Base-by-base conservation (phyloP, 2,888 invertebrate species). In the Tipula unca region DNA sequence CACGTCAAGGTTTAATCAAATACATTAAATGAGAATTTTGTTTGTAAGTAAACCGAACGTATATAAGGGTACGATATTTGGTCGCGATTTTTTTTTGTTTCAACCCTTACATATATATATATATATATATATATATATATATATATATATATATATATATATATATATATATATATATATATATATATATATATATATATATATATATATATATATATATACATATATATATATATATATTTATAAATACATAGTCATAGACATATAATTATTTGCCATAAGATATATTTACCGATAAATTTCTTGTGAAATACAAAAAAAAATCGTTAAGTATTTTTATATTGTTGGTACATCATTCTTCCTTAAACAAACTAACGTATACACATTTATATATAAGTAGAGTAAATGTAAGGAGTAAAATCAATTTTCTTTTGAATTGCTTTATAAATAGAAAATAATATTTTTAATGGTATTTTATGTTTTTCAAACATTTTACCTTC, bases 1-100 rank as follows among this genome's bases (percentile, higher is more conserved):
- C 83, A 83, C 83, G 83, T 83, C 83, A 83, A 83, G 83, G 83
- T 83, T 83, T 83, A 83, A 83, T 83, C 83, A 83, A 83, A 83
- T 83, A 83, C 83, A 83, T 83, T 83, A 69, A 69, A 69, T 69
- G 48, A 54, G 48, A 54, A 17, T n/a, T 17, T 54, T 54, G 17
- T 6, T 54, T 54, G 48, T 42, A 17, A 3, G 1, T 17, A 48
- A n/a, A 8, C 13, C 6, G 10, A 3, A 69, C 25, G 69, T 10
- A 25, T 25, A 25, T 2, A 25, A 69, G 25, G 69, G 20, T 48
- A n/a, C 8, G 8, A 48, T 48, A 6, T 48, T 69, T 69, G 69
- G 69, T 69, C 20, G 69, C 25, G 10, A 69, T 25, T 25, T 25
- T 69, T 69, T 20, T 69, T 69, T 20, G 8, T 10, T 69, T 69